Percentiles rank a stretch among this genome's conserved stretches.
phyloP scores from a whole-genome alignment of 2,888 invertebrate species.

The Tachystola acroxantha region DNA sequence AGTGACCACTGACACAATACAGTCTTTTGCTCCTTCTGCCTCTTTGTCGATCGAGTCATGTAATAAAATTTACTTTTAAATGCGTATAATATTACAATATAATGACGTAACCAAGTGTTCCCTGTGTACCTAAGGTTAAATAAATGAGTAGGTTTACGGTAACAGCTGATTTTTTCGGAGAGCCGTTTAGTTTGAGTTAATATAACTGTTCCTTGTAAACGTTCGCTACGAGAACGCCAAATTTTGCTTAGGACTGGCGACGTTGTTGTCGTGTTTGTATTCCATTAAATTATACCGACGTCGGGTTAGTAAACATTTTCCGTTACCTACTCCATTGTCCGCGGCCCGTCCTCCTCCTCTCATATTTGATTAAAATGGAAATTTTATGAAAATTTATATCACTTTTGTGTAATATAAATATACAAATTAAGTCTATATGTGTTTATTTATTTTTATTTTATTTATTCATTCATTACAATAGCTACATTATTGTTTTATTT shows the following conservation, averaged over 20 bases:
- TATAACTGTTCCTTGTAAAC: constrained; percentile 23
- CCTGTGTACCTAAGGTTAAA: too few species aligned
- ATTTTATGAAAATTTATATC: constrained; percentile 27
- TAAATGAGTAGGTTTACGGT: too few species aligned
- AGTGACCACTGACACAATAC: too few species aligned
- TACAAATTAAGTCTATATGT: neutral
- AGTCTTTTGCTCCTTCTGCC: too few species aligned
- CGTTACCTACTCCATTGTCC: constrained; percentile 45
- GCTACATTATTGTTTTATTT: too few species aligned
- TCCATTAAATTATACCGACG: constrained; percentile 54
- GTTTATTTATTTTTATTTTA: neutral
- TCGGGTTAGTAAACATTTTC: constrained; percentile 49
- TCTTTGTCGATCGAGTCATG: too few species aligned
- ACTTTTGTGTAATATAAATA: constrained; percentile 6
- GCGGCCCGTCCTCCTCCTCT: constrained; percentile 27
- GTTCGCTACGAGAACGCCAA: constrained; percentile 32
- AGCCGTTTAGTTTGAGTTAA: too few species aligned
- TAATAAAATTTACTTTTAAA: too few species aligned
- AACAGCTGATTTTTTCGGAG: too few species aligned
- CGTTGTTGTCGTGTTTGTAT: constrained; percentile 54
- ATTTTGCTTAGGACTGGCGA: constrained; percentile 46
- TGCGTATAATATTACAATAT: too few species aligned
- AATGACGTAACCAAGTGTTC: too few species aligned
- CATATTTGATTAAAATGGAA: constrained; percentile 41
- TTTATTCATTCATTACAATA: too few species aligned